Conservation (phyloP, 2,113 vertebrate genomes). For the Illadopsis cleaveri region DNA sequence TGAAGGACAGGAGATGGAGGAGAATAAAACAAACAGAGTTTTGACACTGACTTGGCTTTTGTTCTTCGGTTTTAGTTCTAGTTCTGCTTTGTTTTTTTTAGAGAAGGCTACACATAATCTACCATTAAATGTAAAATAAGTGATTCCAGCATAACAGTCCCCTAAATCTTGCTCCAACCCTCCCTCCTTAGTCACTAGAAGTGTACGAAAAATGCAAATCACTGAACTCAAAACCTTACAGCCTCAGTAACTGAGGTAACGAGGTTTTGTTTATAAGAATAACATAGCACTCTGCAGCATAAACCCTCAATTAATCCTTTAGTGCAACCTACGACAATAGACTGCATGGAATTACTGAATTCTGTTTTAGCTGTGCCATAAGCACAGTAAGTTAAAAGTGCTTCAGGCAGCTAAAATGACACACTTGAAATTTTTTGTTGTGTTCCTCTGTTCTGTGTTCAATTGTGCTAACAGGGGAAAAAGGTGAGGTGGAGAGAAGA, state of each 20-base stretch:
- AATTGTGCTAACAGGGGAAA: background rate
- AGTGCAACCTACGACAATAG: background rate
- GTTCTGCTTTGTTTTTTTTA: background rate
- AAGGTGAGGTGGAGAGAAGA: constrained; percentile 21
- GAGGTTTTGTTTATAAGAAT: constrained; percentile 38
- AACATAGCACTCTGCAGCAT: constrained; percentile 35
- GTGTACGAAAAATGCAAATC: constrained; percentile 52
- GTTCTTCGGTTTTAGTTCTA: background rate
- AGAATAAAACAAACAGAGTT: background rate
- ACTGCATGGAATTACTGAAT: constrained; percentile 18
- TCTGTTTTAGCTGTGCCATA: constrained; percentile 21
- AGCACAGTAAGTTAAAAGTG: constrained; percentile 31
- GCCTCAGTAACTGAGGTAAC: constrained; percentile 59
- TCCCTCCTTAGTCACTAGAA: background rate
- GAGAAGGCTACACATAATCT: background rate
- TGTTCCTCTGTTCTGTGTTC: background rate
- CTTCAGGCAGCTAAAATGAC: constrained; percentile 35
- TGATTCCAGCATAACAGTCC: background rate
- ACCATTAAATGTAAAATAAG: background rate
- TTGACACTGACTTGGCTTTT: background rate
- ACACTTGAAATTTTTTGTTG: constrained; percentile 1
- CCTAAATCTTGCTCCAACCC: background rate
- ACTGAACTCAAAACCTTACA: constrained; percentile 3
- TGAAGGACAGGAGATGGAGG: background rate
- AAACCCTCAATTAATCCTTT: constrained; percentile 65